phyloP scores from a whole-genome alignment of 2,797 vertebrate genomes.

The Diplodus puntazzo region DNA sequence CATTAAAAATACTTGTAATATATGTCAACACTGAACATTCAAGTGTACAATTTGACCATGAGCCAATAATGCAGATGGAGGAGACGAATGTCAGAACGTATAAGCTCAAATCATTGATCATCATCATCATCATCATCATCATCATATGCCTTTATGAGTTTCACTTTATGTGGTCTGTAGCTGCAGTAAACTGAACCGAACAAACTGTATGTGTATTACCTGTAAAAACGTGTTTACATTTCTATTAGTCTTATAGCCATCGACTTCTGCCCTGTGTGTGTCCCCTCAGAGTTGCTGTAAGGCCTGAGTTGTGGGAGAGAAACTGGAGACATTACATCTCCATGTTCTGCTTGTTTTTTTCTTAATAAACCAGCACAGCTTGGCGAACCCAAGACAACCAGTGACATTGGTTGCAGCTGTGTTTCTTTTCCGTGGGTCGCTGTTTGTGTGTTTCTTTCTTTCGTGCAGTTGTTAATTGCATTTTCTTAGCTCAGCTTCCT shows the following conservation, averaged over 20 bases:
- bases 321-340: no score
- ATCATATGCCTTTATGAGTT: constrained; percentile 13
- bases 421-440: no score
- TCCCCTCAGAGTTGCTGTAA: no score
- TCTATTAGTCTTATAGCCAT: background rate
- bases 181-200: background rate
- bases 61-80: constrained; percentile 37
- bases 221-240: background rate
- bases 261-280: no score
- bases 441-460: no score
- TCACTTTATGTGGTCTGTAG: background rate
- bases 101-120: background rate
- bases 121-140: constrained; percentile 21
- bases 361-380: no score
- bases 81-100: constrained; percentile 8
- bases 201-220: background rate
- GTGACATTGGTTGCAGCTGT: no score
- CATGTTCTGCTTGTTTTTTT: no score
- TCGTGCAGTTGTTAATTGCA: no score
- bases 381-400: no score
- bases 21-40: constrained; percentile 37
- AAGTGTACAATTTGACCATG: constrained; percentile 26
- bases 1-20: constrained; percentile 44
- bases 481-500: no score
- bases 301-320: no score